phyloP scores from a whole-genome alignment of 2,888 invertebrate genomes.

The Drosophila quinaria region DNA sequence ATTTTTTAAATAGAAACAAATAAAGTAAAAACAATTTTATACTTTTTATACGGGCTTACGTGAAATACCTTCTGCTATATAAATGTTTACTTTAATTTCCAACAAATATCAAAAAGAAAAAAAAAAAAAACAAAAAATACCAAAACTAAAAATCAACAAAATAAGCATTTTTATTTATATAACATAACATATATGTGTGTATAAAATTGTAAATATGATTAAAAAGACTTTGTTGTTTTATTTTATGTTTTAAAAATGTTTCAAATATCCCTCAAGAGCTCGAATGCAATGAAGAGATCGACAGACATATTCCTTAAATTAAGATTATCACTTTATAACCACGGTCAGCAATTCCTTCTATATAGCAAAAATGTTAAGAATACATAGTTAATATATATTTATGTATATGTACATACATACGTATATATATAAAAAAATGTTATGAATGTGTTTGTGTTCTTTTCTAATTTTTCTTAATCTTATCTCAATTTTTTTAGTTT shows the following conservation, averaged over 20 bases:
- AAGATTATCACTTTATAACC: constrained; percentile 28
- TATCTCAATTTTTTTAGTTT: not conserved
- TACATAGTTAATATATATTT: constrained; percentile 9
- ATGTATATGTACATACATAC: constrained; percentile 8
- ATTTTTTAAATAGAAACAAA: constrained; percentile 67
- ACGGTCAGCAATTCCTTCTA: constrained; percentile 51
- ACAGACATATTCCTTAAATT: constrained; percentile 20
- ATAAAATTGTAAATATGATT: constrained; percentile 30
- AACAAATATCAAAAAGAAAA: constrained; percentile 29
- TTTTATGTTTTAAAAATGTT: constrained; percentile 1
- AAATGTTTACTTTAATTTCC: constrained; percentile 69
- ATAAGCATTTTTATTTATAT: constrained; percentile 61
- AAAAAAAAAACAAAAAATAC: constrained; percentile 12
- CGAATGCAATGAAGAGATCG: constrained; percentile 2
- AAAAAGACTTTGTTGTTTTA: constrained; percentile 7
- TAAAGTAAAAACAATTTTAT: constrained; percentile 69
- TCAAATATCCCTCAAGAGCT: constrained; percentile 8
- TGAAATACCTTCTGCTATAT: constrained; percentile 72
- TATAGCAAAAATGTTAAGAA: constrained; percentile 26
- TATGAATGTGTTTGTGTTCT: constrained; percentile 28
- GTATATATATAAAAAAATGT: not conserved
- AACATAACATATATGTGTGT: constrained; percentile 15
- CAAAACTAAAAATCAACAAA: constrained; percentile 34
- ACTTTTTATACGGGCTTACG: constrained; percentile 79
- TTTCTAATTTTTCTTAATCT: constrained; percentile 7